phyloP scores from a whole-genome alignment of 2,888 invertebrate genomes.

The Drosophila nigricruria region DNA sequence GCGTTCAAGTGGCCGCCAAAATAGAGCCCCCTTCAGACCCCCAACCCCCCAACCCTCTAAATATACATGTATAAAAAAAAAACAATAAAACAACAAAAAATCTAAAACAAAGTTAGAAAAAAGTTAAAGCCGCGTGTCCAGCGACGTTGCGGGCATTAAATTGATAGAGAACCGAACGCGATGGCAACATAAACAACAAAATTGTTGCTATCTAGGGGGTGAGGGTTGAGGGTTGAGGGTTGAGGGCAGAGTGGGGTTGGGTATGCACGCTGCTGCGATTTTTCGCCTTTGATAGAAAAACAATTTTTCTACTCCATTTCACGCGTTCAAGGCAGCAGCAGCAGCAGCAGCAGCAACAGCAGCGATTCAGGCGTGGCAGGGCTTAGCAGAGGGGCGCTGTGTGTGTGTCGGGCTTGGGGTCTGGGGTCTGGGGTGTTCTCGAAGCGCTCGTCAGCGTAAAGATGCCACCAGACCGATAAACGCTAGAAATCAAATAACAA shows the following conservation, averaged over 20 bases:
- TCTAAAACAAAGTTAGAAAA: slow-evolving; percentile 30
- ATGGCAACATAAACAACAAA: slow-evolving; percentile 51
- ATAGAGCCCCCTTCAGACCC: slow-evolving; percentile 5
- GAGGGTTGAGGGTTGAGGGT: background rate
- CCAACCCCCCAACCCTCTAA: background rate
- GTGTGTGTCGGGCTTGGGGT: background rate
- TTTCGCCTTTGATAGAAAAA: slow-evolving; percentile 78
- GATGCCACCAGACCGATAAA: slow-evolving; percentile 76
- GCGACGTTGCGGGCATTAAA: slow-evolving; percentile 66
- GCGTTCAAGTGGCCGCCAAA: slow-evolving; percentile 49
- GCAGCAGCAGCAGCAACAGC: slow-evolving; percentile 14
- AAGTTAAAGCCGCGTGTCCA: slow-evolving; percentile 74
- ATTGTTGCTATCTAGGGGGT: slow-evolving; percentile 39
- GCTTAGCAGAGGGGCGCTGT: slow-evolving; percentile 12
- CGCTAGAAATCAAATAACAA: slow-evolving; percentile 76
- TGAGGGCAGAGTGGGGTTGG: slow-evolving; percentile 1
- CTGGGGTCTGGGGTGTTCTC: slow-evolving; percentile 24
- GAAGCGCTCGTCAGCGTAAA: slow-evolving; percentile 67
- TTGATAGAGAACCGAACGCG: slow-evolving; percentile 59
- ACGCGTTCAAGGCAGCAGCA: slow-evolving; percentile 72
- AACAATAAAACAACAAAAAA: slow-evolving; percentile 12
- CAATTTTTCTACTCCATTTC: slow-evolving; percentile 82
- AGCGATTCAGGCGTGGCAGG: slow-evolving; percentile 22
- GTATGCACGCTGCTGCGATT: slow-evolving; percentile 59
- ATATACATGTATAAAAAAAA: slow-evolving; percentile 4